A percentile compares a stretch with the other conserved stretches of the same genome.
These are phyloP conservation scores for Cinclus mexicanus DNA, from an alignment of 2,113 vertebrate species.

Conservation along the genomic window DNA sequence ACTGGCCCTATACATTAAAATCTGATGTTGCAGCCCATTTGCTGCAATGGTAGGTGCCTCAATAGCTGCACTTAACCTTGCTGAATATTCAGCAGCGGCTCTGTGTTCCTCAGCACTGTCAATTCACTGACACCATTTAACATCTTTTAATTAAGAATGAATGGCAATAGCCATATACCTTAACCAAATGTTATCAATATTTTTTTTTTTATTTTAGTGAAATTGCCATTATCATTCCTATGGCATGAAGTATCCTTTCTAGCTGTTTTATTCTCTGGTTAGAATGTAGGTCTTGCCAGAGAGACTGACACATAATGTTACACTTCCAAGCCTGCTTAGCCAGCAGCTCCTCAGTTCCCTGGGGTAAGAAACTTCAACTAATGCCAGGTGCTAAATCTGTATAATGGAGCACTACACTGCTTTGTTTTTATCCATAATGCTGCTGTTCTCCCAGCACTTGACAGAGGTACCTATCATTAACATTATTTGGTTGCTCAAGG, in stretches of 20 bases:
- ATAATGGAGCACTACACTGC: not conserved
- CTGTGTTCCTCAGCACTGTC: not conserved
- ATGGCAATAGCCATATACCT: not conserved
- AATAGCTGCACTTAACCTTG: not conserved
- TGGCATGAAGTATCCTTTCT: not conserved
- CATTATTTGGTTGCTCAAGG: not conserved
- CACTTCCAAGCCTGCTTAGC: not conserved
- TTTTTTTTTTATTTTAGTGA: not conserved
- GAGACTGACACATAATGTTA: not conserved
- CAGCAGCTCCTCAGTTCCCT: not conserved
- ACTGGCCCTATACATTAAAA: constrained; percentile 42
- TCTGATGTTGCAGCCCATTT: constrained; percentile 61
- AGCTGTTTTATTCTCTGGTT: not conserved
- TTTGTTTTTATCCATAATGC: not conserved
- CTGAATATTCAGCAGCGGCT: constrained; percentile 50
- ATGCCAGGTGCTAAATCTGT: not conserved
- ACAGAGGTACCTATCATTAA: not conserved
- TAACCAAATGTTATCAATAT: not conserved
- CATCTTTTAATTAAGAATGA: not conserved
- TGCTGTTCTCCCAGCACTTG: not conserved
- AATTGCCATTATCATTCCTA: not conserved
- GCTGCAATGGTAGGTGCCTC: constrained; percentile 28
- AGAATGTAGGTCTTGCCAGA: not conserved
- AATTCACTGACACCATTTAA: not conserved
- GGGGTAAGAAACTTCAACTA: not conserved